Evolutionary conservation across 2,797 vertebrate genomes (phyloP).

Genomic region (Coreius guichenoti): DNA sequence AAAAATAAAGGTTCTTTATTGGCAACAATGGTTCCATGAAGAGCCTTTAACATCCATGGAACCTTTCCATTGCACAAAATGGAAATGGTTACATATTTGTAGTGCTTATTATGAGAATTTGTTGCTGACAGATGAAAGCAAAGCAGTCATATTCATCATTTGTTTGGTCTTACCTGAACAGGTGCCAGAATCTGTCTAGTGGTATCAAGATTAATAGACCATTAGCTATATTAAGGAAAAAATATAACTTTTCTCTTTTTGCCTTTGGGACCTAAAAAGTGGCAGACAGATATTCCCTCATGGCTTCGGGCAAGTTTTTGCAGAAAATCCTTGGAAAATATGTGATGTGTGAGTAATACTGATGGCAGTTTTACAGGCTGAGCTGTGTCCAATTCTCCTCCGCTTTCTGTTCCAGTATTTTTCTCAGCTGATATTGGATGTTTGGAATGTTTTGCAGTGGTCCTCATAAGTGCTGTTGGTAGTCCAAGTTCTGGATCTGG

Average conservation of each 20-base stretch:
- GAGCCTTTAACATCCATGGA: neutral
- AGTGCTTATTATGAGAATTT: neutral
- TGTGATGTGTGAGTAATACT: neutral
- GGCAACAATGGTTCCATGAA: neutral
- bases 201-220: neutral
- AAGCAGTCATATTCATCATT: neutral
- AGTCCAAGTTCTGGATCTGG: neutral
- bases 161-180: neutral
- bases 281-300: neutral
- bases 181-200: neutral
- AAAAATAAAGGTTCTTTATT: neutral
- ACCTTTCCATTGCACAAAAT: neutral
- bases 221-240: neutral
- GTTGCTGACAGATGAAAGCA: neutral
- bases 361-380: constrained; percentile 15
- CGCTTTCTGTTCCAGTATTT: neutral
- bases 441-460: neutral
- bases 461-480: neutral
- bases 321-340: neutral
- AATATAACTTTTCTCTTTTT: neutral
- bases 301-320: constrained; percentile 14
- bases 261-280: neutral
- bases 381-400: neutral
- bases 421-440: neutral
- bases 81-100: neutral